Evolutionary conservation across 2,888 invertebrate species (phyloP), one percentile per base, ranked within the genome.

Genomic region (Zele albiditarsus): DNA sequence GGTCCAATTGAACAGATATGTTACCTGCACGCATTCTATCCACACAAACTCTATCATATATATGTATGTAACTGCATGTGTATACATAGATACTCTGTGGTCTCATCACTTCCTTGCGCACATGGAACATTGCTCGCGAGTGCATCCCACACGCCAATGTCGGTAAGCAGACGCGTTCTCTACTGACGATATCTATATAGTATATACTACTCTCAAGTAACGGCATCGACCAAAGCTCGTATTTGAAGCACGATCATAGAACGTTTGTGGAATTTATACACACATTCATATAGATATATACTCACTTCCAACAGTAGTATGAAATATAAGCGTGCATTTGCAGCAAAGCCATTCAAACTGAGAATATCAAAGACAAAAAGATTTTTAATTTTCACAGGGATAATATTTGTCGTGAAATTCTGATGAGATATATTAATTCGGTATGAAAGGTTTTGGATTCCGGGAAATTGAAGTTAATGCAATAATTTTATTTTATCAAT

Each of bases 191-290:
- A 71, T 62, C 62, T 31, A 62, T 62, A 62, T 46, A 46, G n/a
- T 31, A 42, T 16, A 46, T 46, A 38, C 38, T 53, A 46, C 60
- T 33, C 25, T 23, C 27, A n/a, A 67, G 27, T 58, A 73, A 57
- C 42, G 31, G 53, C 46, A 73, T 42, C 62, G 23, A 49, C 33
- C 65, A 53, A 72, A 70, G 71, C 78, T 79, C 77, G 80, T 81
- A 83, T 82, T 83, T 84, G 82, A 83, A 67, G 78, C 82, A 82
- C 83, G 83, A 84, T 80, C 79, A 74, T 75, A 71, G 74, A 79
- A 82, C 79, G 80, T 75, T 71, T 77, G 70, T 72, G 72, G 80
- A 84, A 86, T 85, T 83, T 82, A 82, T 82, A 80, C 71, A 46
- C 76, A 28, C 77, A 58, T 74, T 77, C 12, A 68, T 20, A 25